Evolutionary conservation across 2,797 vertebrate genomes (phyloP).

Genomic region (Labroides dimidiatus): DNA sequence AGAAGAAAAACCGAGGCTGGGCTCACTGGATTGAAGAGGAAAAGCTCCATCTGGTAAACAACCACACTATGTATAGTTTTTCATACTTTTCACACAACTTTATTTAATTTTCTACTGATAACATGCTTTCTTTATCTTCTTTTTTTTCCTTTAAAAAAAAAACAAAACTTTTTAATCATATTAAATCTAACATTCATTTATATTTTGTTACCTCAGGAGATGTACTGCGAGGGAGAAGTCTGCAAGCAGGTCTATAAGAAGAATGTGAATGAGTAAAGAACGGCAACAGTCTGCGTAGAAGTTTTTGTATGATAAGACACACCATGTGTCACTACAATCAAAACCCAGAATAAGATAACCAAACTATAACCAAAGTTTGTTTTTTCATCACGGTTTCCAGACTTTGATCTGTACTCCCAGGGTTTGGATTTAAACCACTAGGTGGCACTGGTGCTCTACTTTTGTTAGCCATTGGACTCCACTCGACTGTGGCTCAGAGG

Average conservation of each 20-base stretch:
- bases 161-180: neutral
- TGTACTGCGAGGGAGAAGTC: slow-evolving; percentile 90
- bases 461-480: slow-evolving; percentile 3
- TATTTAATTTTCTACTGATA: too few relatives aligned
- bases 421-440: slow-evolving; percentile 52
- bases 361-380: neutral
- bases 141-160: too few relatives aligned
- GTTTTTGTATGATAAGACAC: slow-evolving; percentile 13
- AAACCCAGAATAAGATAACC: slow-evolving; percentile 22
- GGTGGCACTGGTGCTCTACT: slow-evolving; percentile 56
- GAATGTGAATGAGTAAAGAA: slow-evolving; percentile 53
- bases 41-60: slow-evolving; percentile 88
- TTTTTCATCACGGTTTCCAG: slow-evolving; percentile 6
- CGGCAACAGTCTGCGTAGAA: slow-evolving; percentile 2
- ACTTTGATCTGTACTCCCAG: neutral
- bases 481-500: slow-evolving; percentile 6
- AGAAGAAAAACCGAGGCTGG: slow-evolving; percentile 93
- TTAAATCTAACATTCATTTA: too few relatives aligned
- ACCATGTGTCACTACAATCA: neutral
- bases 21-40: slow-evolving; percentile 91
- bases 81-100: too few relatives aligned
- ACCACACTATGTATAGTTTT: neutral
- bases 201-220: slow-evolving; percentile 77
- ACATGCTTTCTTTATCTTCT: too few relatives aligned
- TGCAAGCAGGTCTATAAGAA: slow-evolving; percentile 90